Evolutionary conservation across 2,888 invertebrate species (phyloP).

Genomic region (Cryptocheilus praepositus): DNA sequence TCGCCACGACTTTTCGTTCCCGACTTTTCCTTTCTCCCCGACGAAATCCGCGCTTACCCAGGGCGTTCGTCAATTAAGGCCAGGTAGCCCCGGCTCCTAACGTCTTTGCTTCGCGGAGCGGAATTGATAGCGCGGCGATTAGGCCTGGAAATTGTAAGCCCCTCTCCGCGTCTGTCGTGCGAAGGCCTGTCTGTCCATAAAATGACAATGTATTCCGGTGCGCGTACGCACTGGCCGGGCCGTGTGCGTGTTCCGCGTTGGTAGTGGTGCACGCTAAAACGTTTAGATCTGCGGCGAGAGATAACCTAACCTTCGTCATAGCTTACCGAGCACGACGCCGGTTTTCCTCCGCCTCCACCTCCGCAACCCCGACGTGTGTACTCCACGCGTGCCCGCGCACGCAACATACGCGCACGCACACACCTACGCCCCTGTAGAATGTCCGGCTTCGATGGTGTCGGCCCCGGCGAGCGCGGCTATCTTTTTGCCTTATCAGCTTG

Average conservation of each 20-base stretch:
- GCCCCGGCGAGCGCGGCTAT: neutral
- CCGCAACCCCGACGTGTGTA: conserved; percentile 26
- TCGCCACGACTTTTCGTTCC: neutral
- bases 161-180: conserved; percentile 28
- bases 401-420: neutral
- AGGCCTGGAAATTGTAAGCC: conserved; percentile 57
- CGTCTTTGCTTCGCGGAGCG: conserved; percentile 38
- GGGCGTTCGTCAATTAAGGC: neutral
- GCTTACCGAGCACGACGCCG: conserved; percentile 72
- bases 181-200: conserved; percentile 47
- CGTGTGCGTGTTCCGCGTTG: conserved; percentile 23
- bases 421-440: neutral
- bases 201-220: conserved; percentile 52
- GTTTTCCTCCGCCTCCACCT: conserved; percentile 51
- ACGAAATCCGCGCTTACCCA: neutral
- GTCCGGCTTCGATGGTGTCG: neutral
- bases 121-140: conserved; percentile 59
- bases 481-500: neutral
- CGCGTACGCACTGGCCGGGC: neutral
- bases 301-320: conserved; percentile 73
- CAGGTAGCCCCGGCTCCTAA: conserved; percentile 16
- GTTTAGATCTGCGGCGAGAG: conserved; percentile 69
- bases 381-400: neutral
- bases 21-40: conserved; percentile 2
- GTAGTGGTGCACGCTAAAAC: conserved; percentile 64